phyloP scores from a whole-genome alignment of 2,113 vertebrate species.

The Ciconia stormi region DNA sequence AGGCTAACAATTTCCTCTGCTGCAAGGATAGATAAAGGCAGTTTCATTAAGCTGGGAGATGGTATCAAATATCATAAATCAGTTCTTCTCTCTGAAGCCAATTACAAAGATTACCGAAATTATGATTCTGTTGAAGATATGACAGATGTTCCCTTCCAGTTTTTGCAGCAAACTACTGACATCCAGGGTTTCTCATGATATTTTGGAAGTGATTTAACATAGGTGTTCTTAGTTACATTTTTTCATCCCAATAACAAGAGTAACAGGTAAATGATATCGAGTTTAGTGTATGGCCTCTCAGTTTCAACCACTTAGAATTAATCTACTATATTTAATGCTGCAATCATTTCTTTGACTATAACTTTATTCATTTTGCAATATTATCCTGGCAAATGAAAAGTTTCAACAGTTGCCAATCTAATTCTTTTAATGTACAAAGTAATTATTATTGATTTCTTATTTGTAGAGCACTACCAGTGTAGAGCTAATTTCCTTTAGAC shows the following conservation, averaged over 20 bases:
- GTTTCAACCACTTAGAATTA: background rate
- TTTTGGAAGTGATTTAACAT: background rate
- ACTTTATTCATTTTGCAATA: background rate
- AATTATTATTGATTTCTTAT: constrained; percentile 1
- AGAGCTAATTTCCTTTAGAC: background rate
- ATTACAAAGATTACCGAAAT: background rate
- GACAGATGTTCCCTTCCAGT: background rate
- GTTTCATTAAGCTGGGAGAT: background rate
- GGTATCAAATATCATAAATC: background rate
- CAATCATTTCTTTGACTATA: background rate
- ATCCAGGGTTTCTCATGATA: background rate
- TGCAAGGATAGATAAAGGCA: background rate
- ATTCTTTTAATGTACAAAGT: background rate
- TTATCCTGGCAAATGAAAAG: background rate
- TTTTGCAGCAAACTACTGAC: background rate
- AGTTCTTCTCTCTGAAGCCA: background rate
- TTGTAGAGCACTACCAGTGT: background rate
- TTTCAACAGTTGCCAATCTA: background rate
- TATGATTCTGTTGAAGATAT: background rate
- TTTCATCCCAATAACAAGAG: background rate
- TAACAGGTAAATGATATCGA: background rate
- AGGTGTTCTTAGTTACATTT: background rate
- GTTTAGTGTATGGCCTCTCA: background rate
- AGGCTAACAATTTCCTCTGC: background rate
- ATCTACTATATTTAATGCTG: background rate